Percentiles rank a stretch among this genome's conserved stretches.
These are phyloP conservation scores for Amphipyra tragopoginis DNA, from an alignment of 2,888 invertebrate species.

Conservation along the genomic window DNA sequence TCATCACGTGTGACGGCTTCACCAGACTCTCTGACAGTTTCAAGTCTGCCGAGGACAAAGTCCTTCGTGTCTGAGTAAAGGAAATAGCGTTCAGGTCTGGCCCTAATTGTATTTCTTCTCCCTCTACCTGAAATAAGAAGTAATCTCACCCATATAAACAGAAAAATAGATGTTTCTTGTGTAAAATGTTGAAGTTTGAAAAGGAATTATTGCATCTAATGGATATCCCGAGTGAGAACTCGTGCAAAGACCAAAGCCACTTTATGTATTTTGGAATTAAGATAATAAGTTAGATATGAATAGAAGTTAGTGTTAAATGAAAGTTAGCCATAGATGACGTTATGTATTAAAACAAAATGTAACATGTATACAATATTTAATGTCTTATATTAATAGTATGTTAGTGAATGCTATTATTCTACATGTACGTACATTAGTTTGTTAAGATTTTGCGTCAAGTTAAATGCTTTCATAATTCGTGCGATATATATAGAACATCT, in stretches of 20 bases:
- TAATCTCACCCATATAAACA: constrained; percentile 88
- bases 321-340: constrained; percentile 60
- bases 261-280: constrained; percentile 83
- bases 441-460: constrained; percentile 64
- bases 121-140: constrained; percentile 90
- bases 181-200: constrained; percentile 53
- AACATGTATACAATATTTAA: constrained; percentile 76
- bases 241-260: constrained; percentile 89
- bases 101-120: constrained; percentile 89
- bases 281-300: constrained; percentile 62
- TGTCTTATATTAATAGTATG: constrained; percentile 65
- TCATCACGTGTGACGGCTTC: constrained; percentile 86
- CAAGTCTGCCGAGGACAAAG: constrained; percentile 85
- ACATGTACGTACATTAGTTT: constrained; percentile 69
- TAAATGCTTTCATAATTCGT: constrained; percentile 50
- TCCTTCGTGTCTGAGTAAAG: constrained; percentile 86
- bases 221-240: constrained; percentile 66
- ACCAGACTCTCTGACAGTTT: constrained; percentile 86
- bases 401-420: constrained; percentile 74
- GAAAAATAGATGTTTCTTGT: constrained; percentile 70
- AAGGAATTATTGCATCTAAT: constrained; percentile 56
- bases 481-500: constrained; percentile 44
- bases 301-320: constrained; percentile 59
- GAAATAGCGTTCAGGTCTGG: constrained; percentile 87
- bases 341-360: constrained; percentile 79